phyloP scores from a whole-genome alignment of 2,113 vertebrate genomes.

The Coptodon rendalli region DNA sequence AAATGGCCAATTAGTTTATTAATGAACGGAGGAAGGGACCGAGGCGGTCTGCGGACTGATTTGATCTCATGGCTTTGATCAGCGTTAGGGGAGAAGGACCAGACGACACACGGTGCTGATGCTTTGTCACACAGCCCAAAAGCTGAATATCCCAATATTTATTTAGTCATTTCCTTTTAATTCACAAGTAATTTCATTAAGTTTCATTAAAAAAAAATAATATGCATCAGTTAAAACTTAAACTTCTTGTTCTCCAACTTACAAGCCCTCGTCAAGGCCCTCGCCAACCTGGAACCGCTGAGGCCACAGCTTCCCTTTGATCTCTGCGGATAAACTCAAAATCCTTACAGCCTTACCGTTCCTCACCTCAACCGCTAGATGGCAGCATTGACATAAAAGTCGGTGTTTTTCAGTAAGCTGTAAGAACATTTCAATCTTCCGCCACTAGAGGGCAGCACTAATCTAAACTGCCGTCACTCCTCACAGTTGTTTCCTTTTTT shows the following conservation, averaged over 20 bases:
- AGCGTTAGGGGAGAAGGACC: accelerated
- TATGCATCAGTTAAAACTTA: neutral
- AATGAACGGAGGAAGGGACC: conserved; percentile 10
- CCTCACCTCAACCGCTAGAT: neutral
- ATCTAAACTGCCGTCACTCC: neutral
- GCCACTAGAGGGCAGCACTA: neutral
- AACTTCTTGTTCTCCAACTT: neutral
- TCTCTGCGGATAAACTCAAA: neutral
- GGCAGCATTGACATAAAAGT: conserved; percentile 18
- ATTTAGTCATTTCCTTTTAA: neutral
- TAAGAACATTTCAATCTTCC: neutral
- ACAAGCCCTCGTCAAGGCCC: neutral
- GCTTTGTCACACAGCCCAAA: neutral
- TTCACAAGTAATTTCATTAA: neutral
- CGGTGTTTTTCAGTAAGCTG: neutral
- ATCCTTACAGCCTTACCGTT: neutral
- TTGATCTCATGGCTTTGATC: neutral
- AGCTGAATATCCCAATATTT: neutral
- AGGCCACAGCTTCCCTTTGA: neutral
- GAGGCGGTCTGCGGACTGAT: neutral
- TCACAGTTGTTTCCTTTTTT: neutral
- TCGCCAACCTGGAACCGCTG: neutral
- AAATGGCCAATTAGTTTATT: conserved; percentile 65
- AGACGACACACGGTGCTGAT: neutral
- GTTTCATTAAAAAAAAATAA: neutral